Percentiles rank a stretch among this genome's conserved stretches.
phyloP scores from a whole-genome alignment of 2,113 vertebrate species.

The Dunckerocampus dactyliophorus region DNA sequence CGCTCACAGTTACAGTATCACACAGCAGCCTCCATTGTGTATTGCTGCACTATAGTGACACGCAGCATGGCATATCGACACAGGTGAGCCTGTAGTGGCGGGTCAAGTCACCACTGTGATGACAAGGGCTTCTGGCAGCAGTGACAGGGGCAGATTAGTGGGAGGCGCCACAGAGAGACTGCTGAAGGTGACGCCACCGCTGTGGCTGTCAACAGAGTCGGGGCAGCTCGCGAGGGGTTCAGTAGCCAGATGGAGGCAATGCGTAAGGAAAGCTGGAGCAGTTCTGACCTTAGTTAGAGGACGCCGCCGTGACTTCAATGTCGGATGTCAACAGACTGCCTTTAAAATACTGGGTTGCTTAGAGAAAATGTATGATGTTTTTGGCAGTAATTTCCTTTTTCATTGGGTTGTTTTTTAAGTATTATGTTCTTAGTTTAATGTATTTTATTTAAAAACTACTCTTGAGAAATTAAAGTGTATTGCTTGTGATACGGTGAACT shows the following conservation, averaged over 20 bases:
- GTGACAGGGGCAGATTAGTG: conserved; percentile 55
- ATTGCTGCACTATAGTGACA: conserved; percentile 4
- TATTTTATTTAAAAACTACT: not conserved
- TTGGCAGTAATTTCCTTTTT: not conserved
- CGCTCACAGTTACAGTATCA: conserved; percentile 29
- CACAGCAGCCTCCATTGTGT: conserved; percentile 11
- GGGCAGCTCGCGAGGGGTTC: conserved; percentile 25
- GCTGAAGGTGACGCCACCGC: conserved; percentile 46
- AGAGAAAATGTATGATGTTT: not conserved
- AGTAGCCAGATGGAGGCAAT: conserved; percentile 56
- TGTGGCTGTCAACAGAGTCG: conserved; percentile 40
- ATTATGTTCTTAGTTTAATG: no score
- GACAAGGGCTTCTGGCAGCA: conserved; percentile 54
- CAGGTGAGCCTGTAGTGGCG: conserved; percentile 28
- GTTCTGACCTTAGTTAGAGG: conserved; percentile 33
- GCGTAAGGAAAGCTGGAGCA: conserved; percentile 38
- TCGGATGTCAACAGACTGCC: conserved; percentile 6
- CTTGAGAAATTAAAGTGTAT: no score
- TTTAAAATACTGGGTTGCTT: not conserved
- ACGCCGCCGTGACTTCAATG: conserved; percentile 24
- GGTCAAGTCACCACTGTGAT: conserved; percentile 33
- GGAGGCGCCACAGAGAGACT: conserved; percentile 27
- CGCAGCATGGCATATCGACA: conserved; percentile 19
- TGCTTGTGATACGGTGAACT: no score
- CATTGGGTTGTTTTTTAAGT: not conserved